Percentiles rank a stretch among this genome's conserved stretches.
These are phyloP conservation scores for Atherinosoma microstoma DNA, from an alignment of 2,797 vertebrate species.

Conservation along the genomic window DNA sequence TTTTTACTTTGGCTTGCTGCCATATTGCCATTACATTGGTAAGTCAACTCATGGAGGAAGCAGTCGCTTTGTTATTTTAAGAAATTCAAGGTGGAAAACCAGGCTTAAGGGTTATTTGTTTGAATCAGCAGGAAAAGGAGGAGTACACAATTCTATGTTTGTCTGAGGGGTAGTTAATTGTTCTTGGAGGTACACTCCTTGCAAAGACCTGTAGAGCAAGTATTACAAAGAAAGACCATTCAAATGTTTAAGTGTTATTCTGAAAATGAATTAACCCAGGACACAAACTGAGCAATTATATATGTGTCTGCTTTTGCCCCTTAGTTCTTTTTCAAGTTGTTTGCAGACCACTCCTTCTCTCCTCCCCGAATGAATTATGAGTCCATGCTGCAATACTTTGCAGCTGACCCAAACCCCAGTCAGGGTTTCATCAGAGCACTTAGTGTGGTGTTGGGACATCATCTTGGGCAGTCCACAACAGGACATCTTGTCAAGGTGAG, in stretches of 20 bases:
- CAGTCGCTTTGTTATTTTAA: neutral
- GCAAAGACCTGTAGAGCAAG: neutral
- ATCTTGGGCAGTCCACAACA: slow-evolving; percentile 62
- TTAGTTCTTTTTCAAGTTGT: slow-evolving; percentile 91
- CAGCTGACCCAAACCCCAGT: slow-evolving; percentile 82
- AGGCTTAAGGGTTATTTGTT: no score
- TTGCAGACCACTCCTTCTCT: slow-evolving; percentile 79
- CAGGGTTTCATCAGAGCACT: slow-evolving; percentile 90
- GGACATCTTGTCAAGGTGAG: slow-evolving; percentile 72
- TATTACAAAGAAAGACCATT: neutral
- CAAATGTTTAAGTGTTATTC: neutral
- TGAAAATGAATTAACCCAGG: neutral
- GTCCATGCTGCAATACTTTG: slow-evolving; percentile 90
- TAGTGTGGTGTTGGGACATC: slow-evolving; percentile 81
- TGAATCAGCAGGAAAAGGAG: no score
- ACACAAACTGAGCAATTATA: neutral
- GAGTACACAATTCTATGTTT: neutral
- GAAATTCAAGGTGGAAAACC: neutral
- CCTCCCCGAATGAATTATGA: slow-evolving; percentile 84
- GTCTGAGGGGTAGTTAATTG: neutral
- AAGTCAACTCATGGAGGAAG: neutral
- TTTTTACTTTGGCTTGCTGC: neutral
- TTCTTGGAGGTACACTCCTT: neutral
- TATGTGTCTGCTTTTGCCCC: slow-evolving; percentile 23
- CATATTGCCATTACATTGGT: neutral